phyloP scores from a whole-genome alignment of 1,140 invertebrate genomes.

The Aplysia californica region DNA sequence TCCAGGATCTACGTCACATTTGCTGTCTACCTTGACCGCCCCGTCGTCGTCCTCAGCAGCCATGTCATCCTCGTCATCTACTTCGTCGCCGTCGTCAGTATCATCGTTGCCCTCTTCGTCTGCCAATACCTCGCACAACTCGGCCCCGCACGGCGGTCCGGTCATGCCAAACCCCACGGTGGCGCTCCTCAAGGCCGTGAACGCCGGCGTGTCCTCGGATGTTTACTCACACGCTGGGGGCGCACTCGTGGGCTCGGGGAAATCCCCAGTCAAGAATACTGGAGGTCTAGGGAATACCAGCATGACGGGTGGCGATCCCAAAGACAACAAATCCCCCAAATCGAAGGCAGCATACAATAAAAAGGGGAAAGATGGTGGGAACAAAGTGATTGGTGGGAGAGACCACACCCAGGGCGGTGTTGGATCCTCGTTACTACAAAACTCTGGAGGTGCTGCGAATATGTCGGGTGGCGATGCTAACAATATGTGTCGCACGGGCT shows the following conservation, averaged over 20 bases:
- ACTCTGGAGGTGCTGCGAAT: too few species aligned
- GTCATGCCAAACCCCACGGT: slow-evolving; percentile 1
- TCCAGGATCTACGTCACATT: background rate
- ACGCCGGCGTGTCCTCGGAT: background rate
- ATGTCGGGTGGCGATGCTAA: too few species aligned
- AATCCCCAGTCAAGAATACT: slow-evolving; percentile 19
- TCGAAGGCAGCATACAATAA: slow-evolving; percentile 23
- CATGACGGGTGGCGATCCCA: background rate
- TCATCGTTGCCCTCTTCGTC: background rate
- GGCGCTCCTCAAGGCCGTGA: slow-evolving; percentile 9
- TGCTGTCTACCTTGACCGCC: background rate
- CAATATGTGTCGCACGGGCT: too few species aligned
- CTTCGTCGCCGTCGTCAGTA: too few species aligned
- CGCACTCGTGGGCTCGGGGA: background rate
- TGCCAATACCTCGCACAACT: background rate
- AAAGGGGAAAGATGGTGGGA: slow-evolving; percentile 7
- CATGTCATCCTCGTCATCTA: background rate
- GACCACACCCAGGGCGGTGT: too few species aligned
- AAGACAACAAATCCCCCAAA: slow-evolving; percentile 26
- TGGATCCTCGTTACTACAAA: too few species aligned
- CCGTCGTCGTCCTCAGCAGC: background rate
- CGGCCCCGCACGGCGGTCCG: background rate
- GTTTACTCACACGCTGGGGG: background rate
- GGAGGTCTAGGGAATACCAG: too few species aligned
- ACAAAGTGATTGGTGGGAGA: too few species aligned